Percentiles rank a stretch among this genome's conserved stretches.
Conservation (phyloP, 1,140 invertebrate genomes). For the Luehdorfia chinensis region DNA sequence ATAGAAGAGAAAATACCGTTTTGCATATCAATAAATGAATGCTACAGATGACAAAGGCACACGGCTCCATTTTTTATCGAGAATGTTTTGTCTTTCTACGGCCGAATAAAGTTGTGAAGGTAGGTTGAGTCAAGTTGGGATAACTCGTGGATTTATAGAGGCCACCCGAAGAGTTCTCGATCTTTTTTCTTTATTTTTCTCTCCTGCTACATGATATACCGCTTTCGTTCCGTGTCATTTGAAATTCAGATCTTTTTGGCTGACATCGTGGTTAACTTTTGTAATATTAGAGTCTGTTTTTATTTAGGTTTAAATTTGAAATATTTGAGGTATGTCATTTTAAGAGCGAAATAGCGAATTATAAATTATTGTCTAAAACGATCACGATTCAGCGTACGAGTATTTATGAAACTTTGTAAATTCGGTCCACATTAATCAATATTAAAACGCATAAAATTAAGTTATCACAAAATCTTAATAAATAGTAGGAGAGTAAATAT, state of each 20-base stretch:
- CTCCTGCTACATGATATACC: neutral
- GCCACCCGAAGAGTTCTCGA: slow-evolving; percentile 2
- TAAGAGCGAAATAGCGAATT: too few relatives aligned
- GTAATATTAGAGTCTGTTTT: too few relatives aligned
- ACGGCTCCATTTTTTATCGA: neutral
- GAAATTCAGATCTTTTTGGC: neutral
- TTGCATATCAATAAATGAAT: too few relatives aligned
- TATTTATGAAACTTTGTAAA: too few relatives aligned
- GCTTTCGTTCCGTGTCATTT: neutral
- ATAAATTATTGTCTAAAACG: too few relatives aligned
- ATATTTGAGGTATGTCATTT: too few relatives aligned
- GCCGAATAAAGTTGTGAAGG: neutral
- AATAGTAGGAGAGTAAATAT: neutral
- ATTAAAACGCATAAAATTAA: too few relatives aligned
- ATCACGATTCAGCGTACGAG: too few relatives aligned
- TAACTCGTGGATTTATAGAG: slow-evolving; percentile 4
- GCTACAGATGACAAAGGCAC: neutral
- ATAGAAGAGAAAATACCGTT: too few relatives aligned
- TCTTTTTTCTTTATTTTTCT: neutral
- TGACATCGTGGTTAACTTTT: neutral
- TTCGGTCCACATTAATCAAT: too few relatives aligned
- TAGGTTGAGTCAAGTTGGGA: neutral
- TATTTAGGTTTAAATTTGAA: too few relatives aligned
- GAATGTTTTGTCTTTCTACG: neutral
- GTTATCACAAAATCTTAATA: too few relatives aligned